These are phyloP conservation scores for Spicauda simplicius DNA, from an alignment of 2,888 invertebrate genomes.

Conservation along the genomic window DNA sequence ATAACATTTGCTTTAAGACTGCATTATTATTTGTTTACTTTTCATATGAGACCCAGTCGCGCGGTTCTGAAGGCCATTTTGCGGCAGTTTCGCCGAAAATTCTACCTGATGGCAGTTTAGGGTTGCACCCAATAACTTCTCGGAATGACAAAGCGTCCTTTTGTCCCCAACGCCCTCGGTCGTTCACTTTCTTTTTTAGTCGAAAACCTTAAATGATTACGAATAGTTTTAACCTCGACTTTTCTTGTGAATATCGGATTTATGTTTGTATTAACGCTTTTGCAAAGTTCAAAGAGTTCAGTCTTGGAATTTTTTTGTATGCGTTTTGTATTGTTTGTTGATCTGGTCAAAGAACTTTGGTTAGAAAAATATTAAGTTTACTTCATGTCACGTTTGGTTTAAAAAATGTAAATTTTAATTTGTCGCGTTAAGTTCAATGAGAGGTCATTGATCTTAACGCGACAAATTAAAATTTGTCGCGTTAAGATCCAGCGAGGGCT, in stretches of 20 bases:
- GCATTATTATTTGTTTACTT: no score
- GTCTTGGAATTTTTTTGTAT: conserved; percentile 1
- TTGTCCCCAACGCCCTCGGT: conserved; percentile 25
- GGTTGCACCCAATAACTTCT: conserved; percentile 14
- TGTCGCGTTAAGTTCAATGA: no score
- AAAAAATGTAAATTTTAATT: no score
- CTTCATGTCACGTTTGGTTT: no score
- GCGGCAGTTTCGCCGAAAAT: conserved; percentile 16
- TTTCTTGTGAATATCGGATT: neutral
- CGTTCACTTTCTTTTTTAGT: conserved; percentile 30
- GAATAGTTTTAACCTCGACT: conserved; percentile 19
- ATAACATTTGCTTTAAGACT: no score
- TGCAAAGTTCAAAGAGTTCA: conserved; percentile 1
- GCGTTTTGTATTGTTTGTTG: neutral
- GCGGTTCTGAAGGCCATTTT: neutral
- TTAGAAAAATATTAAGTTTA: no score
- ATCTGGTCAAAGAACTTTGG: no score
- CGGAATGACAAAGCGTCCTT: conserved; percentile 22
- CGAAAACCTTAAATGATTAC: conserved; percentile 14
- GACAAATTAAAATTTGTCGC: no score
- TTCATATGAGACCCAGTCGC: neutral
- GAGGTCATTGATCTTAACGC: no score
- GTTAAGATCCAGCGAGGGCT: no score
- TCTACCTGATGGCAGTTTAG: conserved; percentile 26
- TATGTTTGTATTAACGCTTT: neutral